Evolutionary conservation across 2,888 invertebrate genomes (phyloP), one percentile per base, ranked within the genome.

Genomic region (Cantharis lateralis): DNA sequence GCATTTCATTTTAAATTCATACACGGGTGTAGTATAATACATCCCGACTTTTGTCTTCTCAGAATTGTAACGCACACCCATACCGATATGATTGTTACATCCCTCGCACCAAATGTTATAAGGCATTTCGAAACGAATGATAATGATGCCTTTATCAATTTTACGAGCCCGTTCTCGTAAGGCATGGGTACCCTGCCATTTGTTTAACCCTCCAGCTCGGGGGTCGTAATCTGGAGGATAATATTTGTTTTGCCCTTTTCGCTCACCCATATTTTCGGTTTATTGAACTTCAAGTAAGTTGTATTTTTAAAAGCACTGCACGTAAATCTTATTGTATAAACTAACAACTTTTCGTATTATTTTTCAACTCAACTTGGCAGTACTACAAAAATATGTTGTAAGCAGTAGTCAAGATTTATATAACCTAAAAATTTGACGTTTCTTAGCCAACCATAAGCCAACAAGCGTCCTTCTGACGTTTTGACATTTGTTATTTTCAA

Each of bases 91-190:
- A 89, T 97, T 99, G 80, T 95, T 94, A 87, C 99, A 99, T 72
- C 98, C 98, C 62, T 97, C 96, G 83, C 99, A 99, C 99, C 99
- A 99, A 83, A 99, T 99, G 88, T 99, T 99, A 86, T 98, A 99
- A 0, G 99, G 99, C 98, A 99, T 98, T 90, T 99, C 99, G 90
- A 99, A 99, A 68, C 99, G 93, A 81, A 98, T 97, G 80, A 97
- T 95, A 20, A 98, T 92, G 83, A 99, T 99, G 11, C 99, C 99
- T 89, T 96, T 91, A 85, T 96, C 95, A 3, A 99, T 91, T 88
- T 99, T 99, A n/a, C 95, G 90, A 18, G 99, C 99, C 79, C 99
- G 90, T 88, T 99, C 99, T 28, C 99, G 92, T 62, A 99, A 89
- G 0, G 99, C 98, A 91, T 99, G 99, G 13, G 97, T 97, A 3